These are phyloP conservation scores for Nipponia nippon DNA, from an alignment of 2,113 vertebrate species.

Conservation along the genomic window DNA sequence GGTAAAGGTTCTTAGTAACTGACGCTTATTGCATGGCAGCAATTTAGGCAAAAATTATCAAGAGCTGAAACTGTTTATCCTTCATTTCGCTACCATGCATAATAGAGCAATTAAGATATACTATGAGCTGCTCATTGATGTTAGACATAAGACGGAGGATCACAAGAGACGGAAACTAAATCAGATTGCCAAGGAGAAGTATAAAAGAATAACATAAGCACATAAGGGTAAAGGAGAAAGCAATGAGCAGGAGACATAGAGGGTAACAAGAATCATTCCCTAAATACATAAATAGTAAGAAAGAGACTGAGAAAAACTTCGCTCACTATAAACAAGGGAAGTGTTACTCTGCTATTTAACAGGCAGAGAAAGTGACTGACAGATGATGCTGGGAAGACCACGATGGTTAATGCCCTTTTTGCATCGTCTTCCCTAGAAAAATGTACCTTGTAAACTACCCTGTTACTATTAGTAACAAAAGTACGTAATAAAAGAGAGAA, in stretches of 20 bases:
- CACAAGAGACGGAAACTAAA: background rate
- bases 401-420: background rate
- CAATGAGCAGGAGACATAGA: background rate
- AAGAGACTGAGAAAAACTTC: background rate
- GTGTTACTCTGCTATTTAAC: background rate
- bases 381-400: background rate
- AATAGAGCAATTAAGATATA: background rate
- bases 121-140: background rate
- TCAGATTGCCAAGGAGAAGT: background rate
- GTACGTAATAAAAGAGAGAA: background rate
- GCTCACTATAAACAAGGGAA: background rate
- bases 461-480: background rate
- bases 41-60: constrained; percentile 6
- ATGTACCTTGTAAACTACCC: background rate
- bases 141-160: background rate
- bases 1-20: background rate
- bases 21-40: background rate
- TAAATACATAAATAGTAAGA: background rate
- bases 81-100: background rate
- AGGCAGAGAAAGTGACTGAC: background rate
- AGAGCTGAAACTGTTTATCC: background rate
- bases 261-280: background rate
- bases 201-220: background rate
- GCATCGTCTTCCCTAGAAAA: background rate
- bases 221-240: background rate